Evolutionary conservation across 1,140 invertebrate genomes (phyloP), one percentile per base, ranked within the genome.

Genomic region (Cotesia typhae): DNA sequence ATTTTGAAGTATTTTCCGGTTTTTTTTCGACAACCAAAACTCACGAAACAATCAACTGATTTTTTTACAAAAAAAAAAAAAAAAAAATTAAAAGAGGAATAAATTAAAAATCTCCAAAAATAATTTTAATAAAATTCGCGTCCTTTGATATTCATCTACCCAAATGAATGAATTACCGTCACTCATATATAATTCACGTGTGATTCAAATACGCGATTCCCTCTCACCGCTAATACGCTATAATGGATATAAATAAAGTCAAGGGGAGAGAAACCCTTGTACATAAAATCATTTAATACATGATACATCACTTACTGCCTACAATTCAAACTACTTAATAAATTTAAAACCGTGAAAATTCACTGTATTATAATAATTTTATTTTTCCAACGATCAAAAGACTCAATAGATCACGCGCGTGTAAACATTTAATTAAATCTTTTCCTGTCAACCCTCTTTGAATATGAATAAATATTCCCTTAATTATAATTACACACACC

Each of bases 181-280:
- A 52, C 61, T 77, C 74, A 75, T 77, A 75, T 70, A 77, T 75
- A 75, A 75, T 76, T 75, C 71, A 76, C 73, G 71, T 74, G 75
- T 65, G 75, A 74, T 53, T 76, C 70, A 70, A 74, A 63, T 70
- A 66, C 67, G 71, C 64, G 51, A 65, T 35, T 37, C 36, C 70
- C 36, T 72, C 65, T 67, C 67, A 59, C 63, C 17, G 12, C 70
- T 53, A 28, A 53, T 9, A 55, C 17, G 9, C 64, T 69, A 70
- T 55, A 55, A 57, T 47, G 41, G 41, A 47, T 47, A 47, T 47
- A 47, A 47, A 47, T 47, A 47, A 47, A 47, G 41, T 47, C 41
- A 47, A 47, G 41, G 41, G 41, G 41, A 28, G 41, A 47, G 10
- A 47, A 51, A 57, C 38, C 38, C 51, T 7, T 52, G 28, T 68